phyloP scores from a whole-genome alignment of 1,140 invertebrate genomes.

The Aphelinus atriplicis region DNA sequence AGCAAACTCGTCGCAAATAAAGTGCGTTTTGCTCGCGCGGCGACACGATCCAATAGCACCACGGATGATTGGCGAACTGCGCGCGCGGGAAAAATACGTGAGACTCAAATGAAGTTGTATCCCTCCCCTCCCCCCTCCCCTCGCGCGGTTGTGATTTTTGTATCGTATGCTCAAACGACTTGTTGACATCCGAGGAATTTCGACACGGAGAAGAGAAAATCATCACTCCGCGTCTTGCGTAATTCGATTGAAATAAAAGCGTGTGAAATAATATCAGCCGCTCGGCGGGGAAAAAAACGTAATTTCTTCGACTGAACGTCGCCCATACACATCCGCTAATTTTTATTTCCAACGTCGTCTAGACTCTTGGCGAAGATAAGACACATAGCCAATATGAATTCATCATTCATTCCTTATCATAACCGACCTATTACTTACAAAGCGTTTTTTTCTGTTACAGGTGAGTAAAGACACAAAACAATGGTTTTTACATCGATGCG shows the following conservation, averaged over 20 bases:
- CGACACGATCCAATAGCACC: background rate
- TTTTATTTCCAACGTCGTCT: too few relatives aligned
- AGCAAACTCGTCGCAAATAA: too few relatives aligned
- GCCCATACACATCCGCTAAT: too few relatives aligned
- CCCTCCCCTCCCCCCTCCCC: background rate
- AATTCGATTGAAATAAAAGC: too few relatives aligned
- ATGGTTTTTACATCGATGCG: background rate
- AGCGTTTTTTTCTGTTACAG: slow-evolving; percentile 26
- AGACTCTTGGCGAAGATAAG: too few relatives aligned
- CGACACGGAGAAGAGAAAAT: slow-evolving; percentile 7
- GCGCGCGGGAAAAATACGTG: slow-evolving; percentile 6
- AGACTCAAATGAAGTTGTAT: background rate
- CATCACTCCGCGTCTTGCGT: background rate
- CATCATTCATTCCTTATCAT: too few relatives aligned
- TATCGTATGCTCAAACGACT: background rate
- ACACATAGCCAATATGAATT: too few relatives aligned
- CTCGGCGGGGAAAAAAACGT: background rate
- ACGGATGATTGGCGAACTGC: background rate
- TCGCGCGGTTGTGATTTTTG: background rate
- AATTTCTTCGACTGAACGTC: too few relatives aligned
- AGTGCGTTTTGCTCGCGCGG: too few relatives aligned
- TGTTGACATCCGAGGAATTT: slow-evolving; percentile 21
- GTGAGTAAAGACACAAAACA: slow-evolving; percentile 14
- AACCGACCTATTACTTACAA: background rate
- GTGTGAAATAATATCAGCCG: too few relatives aligned